Evolutionary conservation across 2,797 vertebrate genomes (phyloP).

Genomic region (Dromococcyx pavoninus): DNA sequence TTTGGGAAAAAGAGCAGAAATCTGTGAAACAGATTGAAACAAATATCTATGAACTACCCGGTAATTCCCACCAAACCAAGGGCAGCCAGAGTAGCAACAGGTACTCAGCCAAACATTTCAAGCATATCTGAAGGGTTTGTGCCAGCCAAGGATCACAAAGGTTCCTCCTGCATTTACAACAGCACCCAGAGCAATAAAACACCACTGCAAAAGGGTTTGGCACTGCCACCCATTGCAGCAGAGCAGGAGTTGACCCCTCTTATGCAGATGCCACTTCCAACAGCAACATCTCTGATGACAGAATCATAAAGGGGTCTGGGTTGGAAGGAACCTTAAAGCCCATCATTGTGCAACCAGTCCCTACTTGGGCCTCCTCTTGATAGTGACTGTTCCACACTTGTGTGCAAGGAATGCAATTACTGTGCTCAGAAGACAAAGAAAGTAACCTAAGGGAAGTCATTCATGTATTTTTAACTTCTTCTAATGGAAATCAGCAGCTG

Average conservation of each 20-base stretch:
- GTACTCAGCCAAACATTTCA: not conserved
- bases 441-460: not conserved
- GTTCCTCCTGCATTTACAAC: not conserved
- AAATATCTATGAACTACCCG: not conserved
- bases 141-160: not conserved
- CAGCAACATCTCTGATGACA: too few relatives aligned
- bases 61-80: conserved; percentile 1
- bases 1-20: conserved; percentile 5
- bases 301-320: too few relatives aligned
- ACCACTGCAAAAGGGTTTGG: too few relatives aligned
- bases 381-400: not conserved
- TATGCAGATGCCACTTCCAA: too few relatives aligned
- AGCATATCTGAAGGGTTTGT: not conserved
- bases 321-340: too few relatives aligned
- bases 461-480: not conserved
- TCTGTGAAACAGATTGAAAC: conserved; percentile 33
- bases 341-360: not conserved
- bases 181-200: not conserved
- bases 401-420: not conserved
- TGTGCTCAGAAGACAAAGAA: not conserved
- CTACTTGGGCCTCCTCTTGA: not conserved
- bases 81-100: not conserved
- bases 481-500: not conserved
- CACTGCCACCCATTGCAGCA: too few relatives aligned
- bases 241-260: too few relatives aligned